Percentiles rank a stretch among this genome's conserved stretches.
Conservation (phyloP, 2,797 vertebrate species). For the Acanthiza pusilla region DNA sequence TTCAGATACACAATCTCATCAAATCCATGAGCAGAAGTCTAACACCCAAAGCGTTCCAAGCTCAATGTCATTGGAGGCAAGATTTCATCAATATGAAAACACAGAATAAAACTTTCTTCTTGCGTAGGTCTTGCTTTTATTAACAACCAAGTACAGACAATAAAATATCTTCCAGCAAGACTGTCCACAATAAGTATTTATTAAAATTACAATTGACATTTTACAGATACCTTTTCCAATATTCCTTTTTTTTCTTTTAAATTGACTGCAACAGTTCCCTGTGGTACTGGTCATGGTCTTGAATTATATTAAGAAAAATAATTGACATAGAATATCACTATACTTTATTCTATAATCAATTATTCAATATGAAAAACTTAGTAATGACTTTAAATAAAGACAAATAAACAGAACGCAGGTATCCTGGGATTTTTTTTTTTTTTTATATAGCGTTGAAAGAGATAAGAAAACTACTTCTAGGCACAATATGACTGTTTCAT, state of each 20-base stretch:
- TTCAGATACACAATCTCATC: not conserved
- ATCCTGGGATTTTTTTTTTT: not conserved
- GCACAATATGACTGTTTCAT: not conserved
- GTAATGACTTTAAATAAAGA: not conserved
- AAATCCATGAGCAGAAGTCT: not conserved
- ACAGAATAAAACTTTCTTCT: not conserved
- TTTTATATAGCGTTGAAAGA: not conserved
- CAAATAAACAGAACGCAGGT: not conserved
- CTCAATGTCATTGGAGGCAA: not conserved
- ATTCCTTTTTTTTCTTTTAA: not conserved
- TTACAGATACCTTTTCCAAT: not conserved
- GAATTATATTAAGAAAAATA: not conserved
- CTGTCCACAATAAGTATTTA: not conserved
- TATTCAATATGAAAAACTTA: not conserved
- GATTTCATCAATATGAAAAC: not conserved
- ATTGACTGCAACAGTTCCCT: not conserved
- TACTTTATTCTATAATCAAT: not conserved
- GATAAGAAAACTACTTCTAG: not conserved
- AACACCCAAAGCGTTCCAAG: not conserved
- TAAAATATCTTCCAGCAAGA: not conserved
- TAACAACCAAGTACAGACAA: not conserved
- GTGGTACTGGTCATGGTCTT: not conserved
- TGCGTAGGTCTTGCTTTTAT: not conserved
- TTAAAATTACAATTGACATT: not conserved
- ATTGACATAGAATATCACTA: not conserved